Base-by-base conservation (phyloP, 2,888 invertebrate species). In the Uloborus plumipes region DNA sequence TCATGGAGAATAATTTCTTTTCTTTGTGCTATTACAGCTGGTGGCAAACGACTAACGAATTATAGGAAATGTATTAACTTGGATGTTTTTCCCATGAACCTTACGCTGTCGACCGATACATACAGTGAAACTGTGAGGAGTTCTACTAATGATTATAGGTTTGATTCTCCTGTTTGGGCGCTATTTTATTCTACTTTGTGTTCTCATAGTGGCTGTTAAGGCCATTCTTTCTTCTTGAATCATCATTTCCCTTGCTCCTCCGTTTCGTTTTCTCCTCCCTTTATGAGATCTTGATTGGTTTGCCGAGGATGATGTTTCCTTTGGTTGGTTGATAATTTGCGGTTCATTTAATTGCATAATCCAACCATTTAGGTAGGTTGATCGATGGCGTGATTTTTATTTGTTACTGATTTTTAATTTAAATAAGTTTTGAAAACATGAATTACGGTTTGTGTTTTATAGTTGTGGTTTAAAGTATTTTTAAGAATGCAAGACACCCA, bases 11-110 rank as follows among this genome's bases (percentile, higher is more conserved):
- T 64, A 51, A n/a, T 26, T 66, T 22, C 7, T 71, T 59, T 61
- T 50, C 20, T 61, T 47, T 61, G 64, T 64, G n/a, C 70, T 70
- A 77, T 77, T 77, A 65, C 64, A 18, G 15, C 62, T 51, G 51
- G 62, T 76, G 76, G 62, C 70, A 69, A 76, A 47, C 22, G 20
- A 58, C 20, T 47, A 49, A 16, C 26, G 61, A 51, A 59, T 64
- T 70, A 70, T 77, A 70, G 64, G 69, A 61, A 76, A 76, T 76
- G 53, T 69, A 39, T 67, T 67, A 50, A 26, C 61, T 51, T 67
- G 59, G 61, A 67, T 67, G 62, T 59, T 50, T 76, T 76, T 69
- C 76, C 51, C 69, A 69, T 26, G 55, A 22, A 26, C 22, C 47
- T 59, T 26, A 18, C 51, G 22, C 50, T 51, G 15, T 22, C 3